Evolutionary conservation across 2,113 vertebrate species (phyloP).

Genomic region (Petroica traversi): DNA sequence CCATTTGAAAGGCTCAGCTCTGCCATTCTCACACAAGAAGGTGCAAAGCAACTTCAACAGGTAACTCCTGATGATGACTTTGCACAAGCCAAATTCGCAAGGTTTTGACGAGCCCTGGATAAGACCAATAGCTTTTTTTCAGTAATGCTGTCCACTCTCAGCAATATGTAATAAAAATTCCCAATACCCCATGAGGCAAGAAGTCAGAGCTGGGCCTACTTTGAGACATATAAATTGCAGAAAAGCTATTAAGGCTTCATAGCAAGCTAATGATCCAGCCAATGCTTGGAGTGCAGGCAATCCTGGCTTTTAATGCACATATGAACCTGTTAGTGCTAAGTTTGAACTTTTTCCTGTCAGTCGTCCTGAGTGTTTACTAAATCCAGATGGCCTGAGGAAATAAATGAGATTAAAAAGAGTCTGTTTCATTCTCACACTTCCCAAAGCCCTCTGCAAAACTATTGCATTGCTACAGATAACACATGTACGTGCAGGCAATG

Average conservation of each 20-base stretch:
- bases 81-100: not conserved
- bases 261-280: not conserved
- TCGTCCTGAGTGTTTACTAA: conserved; percentile 32
- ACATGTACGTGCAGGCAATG: not conserved
- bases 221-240: conserved; percentile 12
- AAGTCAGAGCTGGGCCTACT: conserved; percentile 22
- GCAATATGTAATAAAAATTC: conserved; percentile 6
- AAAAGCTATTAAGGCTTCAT: conserved; percentile 37
- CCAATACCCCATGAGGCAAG: not conserved
- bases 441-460: not conserved
- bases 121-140: not conserved
- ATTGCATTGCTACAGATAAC: not conserved
- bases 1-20: not conserved
- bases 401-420: conserved; percentile 43
- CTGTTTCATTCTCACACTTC: conserved; percentile 44
- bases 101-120: not conserved
- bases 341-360: conserved; percentile 43
- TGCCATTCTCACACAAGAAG: not conserved
- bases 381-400: conserved; percentile 58
- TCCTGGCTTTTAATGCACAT: not conserved
- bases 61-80: not conserved
- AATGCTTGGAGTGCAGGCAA: not conserved
- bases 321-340: conserved; percentile 38
- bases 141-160: not conserved
- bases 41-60: not conserved